phyloP scores from a whole-genome alignment of 2,888 invertebrate genomes.

The Apomyelois bistriatella region DNA sequence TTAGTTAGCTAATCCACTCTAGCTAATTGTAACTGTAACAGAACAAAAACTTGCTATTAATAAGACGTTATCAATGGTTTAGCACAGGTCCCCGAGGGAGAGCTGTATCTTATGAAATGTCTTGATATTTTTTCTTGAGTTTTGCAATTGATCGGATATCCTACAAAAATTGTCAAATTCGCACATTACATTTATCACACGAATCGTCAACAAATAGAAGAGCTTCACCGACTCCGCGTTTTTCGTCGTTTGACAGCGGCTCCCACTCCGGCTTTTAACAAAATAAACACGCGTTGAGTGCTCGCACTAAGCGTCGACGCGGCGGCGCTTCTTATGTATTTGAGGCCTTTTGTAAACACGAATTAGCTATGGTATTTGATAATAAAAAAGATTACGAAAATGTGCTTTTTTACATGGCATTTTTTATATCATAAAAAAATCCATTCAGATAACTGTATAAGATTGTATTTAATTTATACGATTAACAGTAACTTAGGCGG shows the following conservation, averaged over 20 bases:
- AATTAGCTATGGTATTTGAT: background rate
- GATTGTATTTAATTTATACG: no score
- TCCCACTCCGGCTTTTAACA: slow-evolving; percentile 5
- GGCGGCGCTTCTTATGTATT: background rate
- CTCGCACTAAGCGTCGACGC: background rate
- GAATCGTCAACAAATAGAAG: background rate
- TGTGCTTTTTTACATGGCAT: background rate
- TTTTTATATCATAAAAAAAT: no score
- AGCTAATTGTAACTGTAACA: no score
- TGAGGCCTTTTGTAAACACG: slow-evolving; percentile 7
- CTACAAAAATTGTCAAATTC: background rate
- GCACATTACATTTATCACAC: background rate
- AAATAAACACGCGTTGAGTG: background rate
- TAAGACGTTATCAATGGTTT: no score
- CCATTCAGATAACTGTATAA: no score
- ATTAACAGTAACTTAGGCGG: no score
- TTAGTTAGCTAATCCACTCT: no score
- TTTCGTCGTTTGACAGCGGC: slow-evolving; percentile 14
- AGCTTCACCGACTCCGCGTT: background rate
- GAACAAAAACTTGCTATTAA: no score
- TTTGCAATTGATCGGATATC: no score
- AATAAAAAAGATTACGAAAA: background rate
- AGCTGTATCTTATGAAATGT: no score
- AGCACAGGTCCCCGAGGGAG: no score
- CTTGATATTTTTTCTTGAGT: no score